Base-by-base conservation (phyloP, 2,113 vertebrate genomes). In the Tonatia bakeri region DNA sequence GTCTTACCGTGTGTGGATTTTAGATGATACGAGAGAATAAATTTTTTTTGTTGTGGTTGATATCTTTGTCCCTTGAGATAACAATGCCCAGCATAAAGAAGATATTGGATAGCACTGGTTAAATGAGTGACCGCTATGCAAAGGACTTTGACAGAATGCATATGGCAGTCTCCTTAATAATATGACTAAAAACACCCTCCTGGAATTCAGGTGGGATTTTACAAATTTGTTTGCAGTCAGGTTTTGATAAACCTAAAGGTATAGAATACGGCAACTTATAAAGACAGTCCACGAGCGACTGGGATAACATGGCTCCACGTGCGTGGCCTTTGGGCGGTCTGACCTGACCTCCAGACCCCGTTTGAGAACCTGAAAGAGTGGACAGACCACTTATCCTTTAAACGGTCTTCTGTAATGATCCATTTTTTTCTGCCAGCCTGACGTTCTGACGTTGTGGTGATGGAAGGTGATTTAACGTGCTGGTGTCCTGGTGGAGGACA, bases 341-440 rank as follows among this genome's bases (percentile, higher is more conserved):
- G 47, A 22, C 15, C 33, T 61, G 28, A 87, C 76, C 38, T 56
- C 33, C 47, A 73, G 33, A 16, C 11, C 54, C 7, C 13, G n/a
- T 65, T 43, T 88, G 75, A 77, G 67, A 82, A 70, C 88, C 45
- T 28, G 70, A 43, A 69, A 91, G 43, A 31, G 59, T 4, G 54
- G 26, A 38, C 33, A 33, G 75, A 69, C 54, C 61, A 70, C 73
- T 82, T 91, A 67, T n/a, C 77, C 79, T 89, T 87, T 79, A 40
- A 73, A 88, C 50, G 45, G 80, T 82, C 85, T 96, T 84, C 47
- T 75, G 50, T 56, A 91, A 91, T 70, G 69, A 83, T 87, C 80
- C 85, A 24, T 6, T 61, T 36, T 36, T 59, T 56, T 31, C 73
- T 75, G 50, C 65, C 50, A 52, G 91, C 54, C 38, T 87, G 67